These are phyloP conservation scores for Otolemur crassicaudatus DNA, from an alignment of 2,797 vertebrate genomes.

Conservation along the genomic window DNA sequence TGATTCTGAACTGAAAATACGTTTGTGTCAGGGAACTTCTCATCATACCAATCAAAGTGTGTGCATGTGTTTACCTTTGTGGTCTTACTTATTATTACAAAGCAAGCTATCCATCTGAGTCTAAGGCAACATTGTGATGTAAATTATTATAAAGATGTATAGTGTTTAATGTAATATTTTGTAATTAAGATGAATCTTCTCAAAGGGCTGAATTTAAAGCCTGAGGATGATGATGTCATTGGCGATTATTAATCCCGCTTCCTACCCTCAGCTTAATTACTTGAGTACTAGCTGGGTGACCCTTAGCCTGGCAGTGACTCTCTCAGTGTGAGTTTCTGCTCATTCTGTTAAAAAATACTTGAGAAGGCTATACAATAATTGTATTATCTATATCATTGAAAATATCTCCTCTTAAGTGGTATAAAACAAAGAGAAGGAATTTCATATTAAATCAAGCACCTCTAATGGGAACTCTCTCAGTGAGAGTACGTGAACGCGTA, in stretches of 20 bases:
- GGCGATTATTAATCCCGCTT: neutral
- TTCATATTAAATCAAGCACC: neutral
- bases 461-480: neutral
- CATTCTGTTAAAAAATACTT: neutral
- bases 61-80: neutral
- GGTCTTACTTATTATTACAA: neutral
- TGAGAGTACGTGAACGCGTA: neutral
- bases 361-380: neutral
- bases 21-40: neutral
- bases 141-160: neutral
- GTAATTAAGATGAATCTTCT: neutral
- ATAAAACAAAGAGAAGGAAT: no score
- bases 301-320: neutral
- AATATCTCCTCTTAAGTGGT: no score
- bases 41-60: neutral
- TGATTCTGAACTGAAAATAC: neutral
- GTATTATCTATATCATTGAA: no score
- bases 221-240: neutral
- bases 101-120: neutral
- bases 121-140: neutral
- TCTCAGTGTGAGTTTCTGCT: neutral
- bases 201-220: neutral
- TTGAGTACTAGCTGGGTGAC: neutral
- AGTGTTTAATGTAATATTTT: neutral
- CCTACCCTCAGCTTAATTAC: neutral